Percentiles rank a stretch among this genome's conserved stretches.
Evolutionary conservation across 2,797 vertebrate genomes (phyloP).

Genomic region (Rhinichthys osculus): DNA sequence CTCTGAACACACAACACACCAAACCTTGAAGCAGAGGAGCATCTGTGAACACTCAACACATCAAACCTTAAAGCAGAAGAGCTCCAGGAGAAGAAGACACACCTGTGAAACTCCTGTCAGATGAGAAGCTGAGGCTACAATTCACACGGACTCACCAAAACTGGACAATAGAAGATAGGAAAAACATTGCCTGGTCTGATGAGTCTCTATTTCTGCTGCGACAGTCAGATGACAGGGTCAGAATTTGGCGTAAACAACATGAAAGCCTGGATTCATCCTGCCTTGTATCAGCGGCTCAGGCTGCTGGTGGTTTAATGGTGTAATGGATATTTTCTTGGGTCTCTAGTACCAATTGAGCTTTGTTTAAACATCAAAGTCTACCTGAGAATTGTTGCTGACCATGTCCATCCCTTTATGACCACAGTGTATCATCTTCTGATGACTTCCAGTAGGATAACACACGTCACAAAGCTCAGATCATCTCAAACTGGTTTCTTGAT

Average conservation of each 20-base stretch:
- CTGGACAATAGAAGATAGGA: no score
- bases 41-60: no score
- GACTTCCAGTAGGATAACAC: constrained; percentile 53
- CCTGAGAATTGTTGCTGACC: neutral
- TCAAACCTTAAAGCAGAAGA: no score
- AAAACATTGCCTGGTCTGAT: no score
- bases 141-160: no score
- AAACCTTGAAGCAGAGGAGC: no score
- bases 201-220: no score
- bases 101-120: no score
- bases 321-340: neutral
- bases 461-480: neutral
- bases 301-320: neutral
- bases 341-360: neutral
- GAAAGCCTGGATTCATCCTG: neutral
- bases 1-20: no score
- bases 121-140: no score
- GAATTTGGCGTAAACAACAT: neutral
- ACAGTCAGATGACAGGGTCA: constrained; percentile 2
- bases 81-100: no score
- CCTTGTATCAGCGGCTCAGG: neutral
- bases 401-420: neutral
- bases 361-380: neutral
- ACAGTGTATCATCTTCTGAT: constrained; percentile 48
- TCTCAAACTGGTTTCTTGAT: neutral